phyloP scores from a whole-genome alignment of 2,888 invertebrate genomes.

The Chymomyza amoena region DNA sequence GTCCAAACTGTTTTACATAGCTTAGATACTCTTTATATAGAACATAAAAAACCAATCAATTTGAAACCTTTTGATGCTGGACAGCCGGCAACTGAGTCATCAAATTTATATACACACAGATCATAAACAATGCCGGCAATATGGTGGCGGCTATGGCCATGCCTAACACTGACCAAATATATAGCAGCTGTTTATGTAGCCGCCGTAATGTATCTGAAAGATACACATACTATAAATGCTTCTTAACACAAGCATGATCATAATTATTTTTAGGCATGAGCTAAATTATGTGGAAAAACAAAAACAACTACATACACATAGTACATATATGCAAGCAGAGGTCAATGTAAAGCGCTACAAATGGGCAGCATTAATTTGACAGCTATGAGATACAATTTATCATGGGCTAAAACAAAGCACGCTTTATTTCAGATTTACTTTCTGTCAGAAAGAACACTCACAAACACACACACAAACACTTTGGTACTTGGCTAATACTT shows the following conservation, averaged over 20 bases:
- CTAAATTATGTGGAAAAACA: slow-evolving; percentile 21
- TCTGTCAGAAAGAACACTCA: not conserved
- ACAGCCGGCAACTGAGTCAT: slow-evolving; percentile 36
- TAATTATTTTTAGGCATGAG: slow-evolving; percentile 64
- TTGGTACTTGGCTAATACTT: not conserved
- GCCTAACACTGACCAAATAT: not conserved
- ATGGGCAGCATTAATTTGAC: slow-evolving; percentile 33
- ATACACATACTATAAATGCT: slow-evolving; percentile 22
- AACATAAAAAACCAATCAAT: slow-evolving; percentile 18
- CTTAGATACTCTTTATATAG: not conserved
- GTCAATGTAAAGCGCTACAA: slow-evolving; percentile 8
- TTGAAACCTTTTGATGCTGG: slow-evolving; percentile 30
- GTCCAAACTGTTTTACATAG: not conserved
- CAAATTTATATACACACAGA: slow-evolving; percentile 9
- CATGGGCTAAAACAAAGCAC: slow-evolving; percentile 27
- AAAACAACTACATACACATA: slow-evolving; percentile 2
- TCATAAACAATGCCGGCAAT: slow-evolving; percentile 23
- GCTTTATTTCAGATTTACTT: not conserved
- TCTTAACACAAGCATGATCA: slow-evolving; percentile 29
- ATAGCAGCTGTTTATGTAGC: slow-evolving; percentile 28
- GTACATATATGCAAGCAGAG: not conserved
- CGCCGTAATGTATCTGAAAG: slow-evolving; percentile 23
- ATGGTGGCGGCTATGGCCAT: slow-evolving; percentile 3
- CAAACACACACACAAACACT: not conserved
- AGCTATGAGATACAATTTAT: slow-evolving; percentile 20